A percentile compares a stretch with the other conserved stretches of the same genome.
These are phyloP conservation scores for Pyxicephalus adspersus DNA, from an alignment of 2,113 vertebrate genomes.

Conservation along the genomic window DNA sequence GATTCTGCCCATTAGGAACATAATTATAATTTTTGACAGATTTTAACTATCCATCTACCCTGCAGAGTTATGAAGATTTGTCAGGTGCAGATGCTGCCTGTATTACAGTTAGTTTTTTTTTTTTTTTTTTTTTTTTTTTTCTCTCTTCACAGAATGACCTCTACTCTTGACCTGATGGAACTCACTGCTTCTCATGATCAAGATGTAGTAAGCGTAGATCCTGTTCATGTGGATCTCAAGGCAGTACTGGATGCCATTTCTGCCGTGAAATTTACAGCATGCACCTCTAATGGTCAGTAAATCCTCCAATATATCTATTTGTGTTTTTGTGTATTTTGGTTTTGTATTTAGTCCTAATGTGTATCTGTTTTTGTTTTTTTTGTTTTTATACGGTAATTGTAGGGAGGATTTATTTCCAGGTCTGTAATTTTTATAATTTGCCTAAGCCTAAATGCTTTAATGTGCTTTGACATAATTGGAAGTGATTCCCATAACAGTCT, in stretches of 20 bases:
- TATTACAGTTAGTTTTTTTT: too few relatives aligned
- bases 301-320: not conserved
- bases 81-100: too few relatives aligned
- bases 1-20: too few relatives aligned
- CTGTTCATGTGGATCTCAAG: slow-evolving; percentile 62
- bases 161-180: slow-evolving; percentile 69
- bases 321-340: not conserved
- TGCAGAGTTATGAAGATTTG: too few relatives aligned
- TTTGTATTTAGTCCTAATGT: not conserved
- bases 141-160: slow-evolving; percentile 66
- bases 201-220: slow-evolving; percentile 56
- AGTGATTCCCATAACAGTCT: too few relatives aligned
- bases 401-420: too few relatives aligned
- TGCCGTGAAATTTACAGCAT: slow-evolving; percentile 61
- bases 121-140: not conserved
- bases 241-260: slow-evolving; percentile 66
- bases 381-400: too few relatives aligned
- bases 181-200: slow-evolving; percentile 60
- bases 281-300: slow-evolving; percentile 25
- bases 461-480: too few relatives aligned
- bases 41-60: too few relatives aligned
- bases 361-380: not conserved
- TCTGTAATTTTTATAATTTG: too few relatives aligned
- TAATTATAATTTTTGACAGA: too few relatives aligned
- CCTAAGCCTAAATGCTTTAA: too few relatives aligned